A percentile compares a stretch with the other conserved stretches of the same genome.
Evolutionary conservation across 2,113 vertebrate species (phyloP).

Genomic region (Halichoerus grypus): DNA sequence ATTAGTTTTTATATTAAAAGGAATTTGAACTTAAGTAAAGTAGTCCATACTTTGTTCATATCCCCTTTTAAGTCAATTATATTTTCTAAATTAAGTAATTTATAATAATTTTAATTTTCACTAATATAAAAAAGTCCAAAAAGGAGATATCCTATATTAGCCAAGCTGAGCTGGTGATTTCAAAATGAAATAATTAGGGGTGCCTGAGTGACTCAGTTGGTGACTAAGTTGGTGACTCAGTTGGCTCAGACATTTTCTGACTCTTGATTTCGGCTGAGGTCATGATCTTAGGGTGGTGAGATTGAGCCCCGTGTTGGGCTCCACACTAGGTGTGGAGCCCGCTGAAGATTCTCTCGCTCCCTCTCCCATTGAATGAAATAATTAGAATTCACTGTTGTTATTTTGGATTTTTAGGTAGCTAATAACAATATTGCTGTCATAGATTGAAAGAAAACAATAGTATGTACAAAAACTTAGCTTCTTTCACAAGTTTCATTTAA

Average conservation of each 20-base stretch:
- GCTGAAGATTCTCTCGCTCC: background rate
- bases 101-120: background rate
- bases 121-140: background rate
- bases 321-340: too few species aligned
- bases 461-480: background rate
- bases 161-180: background rate
- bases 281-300: too few species aligned
- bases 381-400: background rate
- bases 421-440: background rate
- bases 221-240: too few species aligned
- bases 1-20: background rate
- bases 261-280: too few species aligned
- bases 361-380: background rate
- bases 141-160: background rate
- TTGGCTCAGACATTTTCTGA: too few species aligned
- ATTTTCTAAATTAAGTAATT: background rate
- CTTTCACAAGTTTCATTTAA: conserved; percentile 5
- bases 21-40: background rate
- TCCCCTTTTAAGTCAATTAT: background rate
- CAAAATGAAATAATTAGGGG: background rate
- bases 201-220: too few species aligned
- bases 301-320: too few species aligned
- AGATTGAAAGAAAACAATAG: background rate
- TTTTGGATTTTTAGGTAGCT: conserved; percentile 7
- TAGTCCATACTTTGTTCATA: background rate